These are phyloP conservation scores for Ptycholaimellus sp. DNA, from an alignment of 2,888 invertebrate species.

Conservation along the genomic window DNA sequence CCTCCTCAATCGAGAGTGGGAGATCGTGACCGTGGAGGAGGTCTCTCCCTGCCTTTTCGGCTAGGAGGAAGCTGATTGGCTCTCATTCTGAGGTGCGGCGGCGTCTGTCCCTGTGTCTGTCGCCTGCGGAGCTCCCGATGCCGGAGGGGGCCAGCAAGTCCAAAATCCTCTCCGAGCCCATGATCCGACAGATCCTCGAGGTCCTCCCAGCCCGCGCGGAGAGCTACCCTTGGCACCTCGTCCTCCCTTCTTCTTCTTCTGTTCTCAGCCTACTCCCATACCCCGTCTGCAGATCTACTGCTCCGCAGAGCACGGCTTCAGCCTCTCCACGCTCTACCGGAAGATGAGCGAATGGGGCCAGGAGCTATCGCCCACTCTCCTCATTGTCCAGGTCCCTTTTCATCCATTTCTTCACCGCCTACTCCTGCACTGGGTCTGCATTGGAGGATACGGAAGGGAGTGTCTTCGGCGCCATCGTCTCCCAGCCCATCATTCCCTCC, in stretches of 20 bases:
- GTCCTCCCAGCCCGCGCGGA: conserved; percentile 83
- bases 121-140: conserved; percentile 24
- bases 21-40: conserved; percentile 31
- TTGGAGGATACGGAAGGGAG: conserved; percentile 10
- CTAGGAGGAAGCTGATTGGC: neutral
- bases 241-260: neutral
- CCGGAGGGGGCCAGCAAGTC: conserved; percentile 19
- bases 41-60: conserved; percentile 13
- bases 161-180: conserved; percentile 20
- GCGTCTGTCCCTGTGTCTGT: conserved; percentile 26
- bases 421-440: neutral
- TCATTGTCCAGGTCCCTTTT: conserved; percentile 80
- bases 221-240: conserved; percentile 30
- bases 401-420: no score
- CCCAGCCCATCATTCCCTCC: conserved; percentile 44
- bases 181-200: conserved; percentile 23
- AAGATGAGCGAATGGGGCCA: conserved; percentile 79
- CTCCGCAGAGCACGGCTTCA: conserved; percentile 90
- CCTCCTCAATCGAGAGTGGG: conserved; percentile 24
- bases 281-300: conserved; percentile 76
- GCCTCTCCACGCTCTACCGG: conserved; percentile 82
- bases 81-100: conserved; percentile 7
- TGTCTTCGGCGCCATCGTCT: conserved; percentile 36
- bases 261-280: no score
- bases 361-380: conserved; percentile 60